Conservation (phyloP, 2,888 invertebrate species). For the Xiphydria camelus region DNA sequence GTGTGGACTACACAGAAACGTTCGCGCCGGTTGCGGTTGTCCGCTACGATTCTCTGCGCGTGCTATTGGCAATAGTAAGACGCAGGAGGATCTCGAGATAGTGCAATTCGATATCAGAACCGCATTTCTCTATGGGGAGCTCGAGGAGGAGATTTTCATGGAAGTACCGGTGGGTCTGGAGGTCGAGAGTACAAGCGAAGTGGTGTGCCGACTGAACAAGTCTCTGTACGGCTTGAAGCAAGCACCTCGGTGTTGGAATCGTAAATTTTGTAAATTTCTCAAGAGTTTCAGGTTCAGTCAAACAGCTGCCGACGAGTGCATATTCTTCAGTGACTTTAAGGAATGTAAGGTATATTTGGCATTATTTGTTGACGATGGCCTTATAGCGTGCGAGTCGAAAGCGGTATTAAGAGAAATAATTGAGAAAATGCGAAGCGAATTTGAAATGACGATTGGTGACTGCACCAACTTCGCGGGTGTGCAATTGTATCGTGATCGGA, state of each 20-base stretch:
- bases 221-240: conserved; percentile 10
- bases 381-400: not conserved
- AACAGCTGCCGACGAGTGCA: conserved; percentile 5
- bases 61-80: conserved; percentile 4
- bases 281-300: conserved; percentile 2
- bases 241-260: conserved; percentile 11
- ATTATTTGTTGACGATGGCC: conserved; percentile 8
- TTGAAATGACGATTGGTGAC: conserved; percentile 9
- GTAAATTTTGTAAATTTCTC: conserved; percentile 5
- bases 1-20: not conserved
- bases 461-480: conserved; percentile 11
- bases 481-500: conserved; percentile 7
- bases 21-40: conserved; percentile 7
- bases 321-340: not conserved
- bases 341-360: not conserved
- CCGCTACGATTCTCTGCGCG: not conserved
- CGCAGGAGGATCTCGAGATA: not conserved
- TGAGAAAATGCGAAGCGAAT: not conserved
- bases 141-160: conserved; percentile 3
- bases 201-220: conserved; percentile 2
- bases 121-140: conserved; percentile 3
- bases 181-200: not conserved
- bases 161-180: conserved; percentile 2
- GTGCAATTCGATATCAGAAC: conserved; percentile 4
- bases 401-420: not conserved